A percentile compares a stretch with the other conserved stretches of the same genome.
phyloP scores from a whole-genome alignment of 2,113 vertebrate species.

The Galeopterus variegatus region DNA sequence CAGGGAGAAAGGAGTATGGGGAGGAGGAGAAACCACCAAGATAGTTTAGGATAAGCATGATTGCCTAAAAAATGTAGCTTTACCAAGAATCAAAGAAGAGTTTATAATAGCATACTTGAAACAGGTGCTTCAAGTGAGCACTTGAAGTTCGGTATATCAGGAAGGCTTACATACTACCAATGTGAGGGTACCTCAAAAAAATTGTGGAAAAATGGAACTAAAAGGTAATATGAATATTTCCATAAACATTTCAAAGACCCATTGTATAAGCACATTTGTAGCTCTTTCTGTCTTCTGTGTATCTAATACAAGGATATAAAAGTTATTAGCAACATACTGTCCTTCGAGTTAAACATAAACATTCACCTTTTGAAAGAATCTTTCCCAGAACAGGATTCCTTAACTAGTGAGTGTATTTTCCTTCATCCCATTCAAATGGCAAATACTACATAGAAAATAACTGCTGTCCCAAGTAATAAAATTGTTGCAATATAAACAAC shows the following conservation, averaged over 20 bases:
- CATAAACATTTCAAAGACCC: too few relatives aligned
- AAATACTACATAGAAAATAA: slow-evolving; percentile 3
- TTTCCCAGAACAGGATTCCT: neutral
- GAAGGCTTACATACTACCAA: neutral
- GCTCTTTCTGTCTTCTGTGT: neutral
- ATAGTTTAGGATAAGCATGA: neutral
- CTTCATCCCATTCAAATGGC: slow-evolving; percentile 4
- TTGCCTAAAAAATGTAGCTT: neutral
- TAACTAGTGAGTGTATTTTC: neutral
- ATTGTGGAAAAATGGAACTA: too few relatives aligned
- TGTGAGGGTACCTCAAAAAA: too few relatives aligned
- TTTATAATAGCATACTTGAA: slow-evolving; percentile 13
- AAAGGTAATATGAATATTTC: too few relatives aligned
- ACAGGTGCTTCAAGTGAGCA: neutral
- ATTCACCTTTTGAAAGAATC: slow-evolving; percentile 42
- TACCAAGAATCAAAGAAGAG: neutral
- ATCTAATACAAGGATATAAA: neutral
- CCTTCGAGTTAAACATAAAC: neutral
- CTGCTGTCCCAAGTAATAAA: neutral
- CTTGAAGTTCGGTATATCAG: neutral
- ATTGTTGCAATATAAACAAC: neutral
- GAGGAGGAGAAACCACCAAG: neutral
- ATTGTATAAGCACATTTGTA: neutral
- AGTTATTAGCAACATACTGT: neutral
- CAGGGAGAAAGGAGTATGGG: neutral